These are phyloP conservation scores for Meganola albula DNA, from an alignment of 2,888 invertebrate species.

Conservation along the genomic window DNA sequence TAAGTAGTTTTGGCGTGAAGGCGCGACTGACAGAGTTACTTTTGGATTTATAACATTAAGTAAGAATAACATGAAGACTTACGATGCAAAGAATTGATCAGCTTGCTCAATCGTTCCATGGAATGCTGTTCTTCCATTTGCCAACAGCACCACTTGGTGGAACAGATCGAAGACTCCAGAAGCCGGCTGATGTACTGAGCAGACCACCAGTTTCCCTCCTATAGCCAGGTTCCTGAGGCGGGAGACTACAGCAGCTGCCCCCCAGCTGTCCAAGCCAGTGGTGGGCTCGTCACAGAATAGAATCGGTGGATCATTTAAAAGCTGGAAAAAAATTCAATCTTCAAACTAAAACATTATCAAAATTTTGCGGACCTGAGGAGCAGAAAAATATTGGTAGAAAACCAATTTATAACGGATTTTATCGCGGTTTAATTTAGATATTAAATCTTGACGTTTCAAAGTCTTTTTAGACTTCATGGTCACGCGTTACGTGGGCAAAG, in stretches of 20 bases:
- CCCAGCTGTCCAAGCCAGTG: conserved; percentile 93
- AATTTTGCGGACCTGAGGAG: too few relatives aligned
- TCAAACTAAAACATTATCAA: too few relatives aligned
- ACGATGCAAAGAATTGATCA: conserved; percentile 83
- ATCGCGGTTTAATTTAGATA: too few relatives aligned
- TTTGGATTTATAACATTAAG: too few relatives aligned
- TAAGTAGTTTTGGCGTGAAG: too few relatives aligned
- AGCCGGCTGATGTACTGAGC: conserved; percentile 94
- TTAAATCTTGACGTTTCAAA: too few relatives aligned
- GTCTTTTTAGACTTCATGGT: too few relatives aligned
- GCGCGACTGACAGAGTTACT: too few relatives aligned
- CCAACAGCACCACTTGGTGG: conserved; percentile 86
- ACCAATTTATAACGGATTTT: too few relatives aligned
- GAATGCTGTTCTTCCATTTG: conserved; percentile 86
- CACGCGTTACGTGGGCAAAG: too few relatives aligned
- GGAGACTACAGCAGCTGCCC: conserved; percentile 87
- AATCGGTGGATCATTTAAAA: conserved; percentile 91
- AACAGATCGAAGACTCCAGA: conserved; percentile 91
- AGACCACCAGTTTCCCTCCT: conserved; percentile 87
- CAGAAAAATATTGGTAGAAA: too few relatives aligned
- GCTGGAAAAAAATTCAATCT: conserved; percentile 73
- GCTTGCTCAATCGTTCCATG: conserved; percentile 86
- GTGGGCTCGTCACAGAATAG: conserved; percentile 97
- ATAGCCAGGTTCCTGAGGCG: conserved; percentile 80
- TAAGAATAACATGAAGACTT: too few relatives aligned